Evolutionary conservation across 2,888 invertebrate species (phyloP).

Genomic region (Scotopteryx bipunctaria): DNA sequence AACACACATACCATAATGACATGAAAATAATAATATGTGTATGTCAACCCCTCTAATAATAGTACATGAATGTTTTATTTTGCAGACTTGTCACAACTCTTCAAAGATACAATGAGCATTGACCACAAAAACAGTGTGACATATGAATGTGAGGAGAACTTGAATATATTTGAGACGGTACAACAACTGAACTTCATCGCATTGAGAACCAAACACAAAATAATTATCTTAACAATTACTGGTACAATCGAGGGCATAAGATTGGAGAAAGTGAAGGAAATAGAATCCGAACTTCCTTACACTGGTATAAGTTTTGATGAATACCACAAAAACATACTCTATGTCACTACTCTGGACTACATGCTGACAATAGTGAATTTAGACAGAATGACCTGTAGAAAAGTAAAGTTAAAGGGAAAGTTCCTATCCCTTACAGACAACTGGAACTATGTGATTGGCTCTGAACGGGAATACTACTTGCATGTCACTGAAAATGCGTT

Average conservation of each 20-base stretch:
- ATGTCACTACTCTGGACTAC: conserved; percentile 60
- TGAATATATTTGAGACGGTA: conserved; percentile 69
- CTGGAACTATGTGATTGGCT: conserved; percentile 68
- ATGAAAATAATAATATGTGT: too few relatives aligned
- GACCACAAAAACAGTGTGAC: conserved; percentile 44
- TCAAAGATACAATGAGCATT: conserved; percentile 47
- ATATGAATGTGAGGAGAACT: conserved; percentile 56
- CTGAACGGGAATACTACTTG: conserved; percentile 58
- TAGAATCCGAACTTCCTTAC: conserved; percentile 61
- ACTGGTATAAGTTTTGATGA: conserved; percentile 71
- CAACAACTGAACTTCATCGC: conserved; percentile 59
- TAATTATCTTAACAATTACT: conserved; percentile 61
- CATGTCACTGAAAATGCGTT: conserved; percentile 58
- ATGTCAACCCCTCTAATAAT: background rate
- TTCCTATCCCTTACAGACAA: conserved; percentile 55
- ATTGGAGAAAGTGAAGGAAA: conserved; percentile 58
- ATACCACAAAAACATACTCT: conserved; percentile 66
- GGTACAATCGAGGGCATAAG: conserved; percentile 41
- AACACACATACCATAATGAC: too few relatives aligned
- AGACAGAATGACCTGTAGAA: conserved; percentile 62
- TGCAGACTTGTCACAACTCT: conserved; percentile 63
- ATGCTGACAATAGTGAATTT: conserved; percentile 67
- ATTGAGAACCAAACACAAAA: conserved; percentile 63
- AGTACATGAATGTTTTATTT: conserved; percentile 39
- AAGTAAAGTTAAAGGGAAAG: conserved; percentile 54